phyloP scores from a whole-genome alignment of 1,140 invertebrate genomes.

The Drosophila ohnishii region DNA sequence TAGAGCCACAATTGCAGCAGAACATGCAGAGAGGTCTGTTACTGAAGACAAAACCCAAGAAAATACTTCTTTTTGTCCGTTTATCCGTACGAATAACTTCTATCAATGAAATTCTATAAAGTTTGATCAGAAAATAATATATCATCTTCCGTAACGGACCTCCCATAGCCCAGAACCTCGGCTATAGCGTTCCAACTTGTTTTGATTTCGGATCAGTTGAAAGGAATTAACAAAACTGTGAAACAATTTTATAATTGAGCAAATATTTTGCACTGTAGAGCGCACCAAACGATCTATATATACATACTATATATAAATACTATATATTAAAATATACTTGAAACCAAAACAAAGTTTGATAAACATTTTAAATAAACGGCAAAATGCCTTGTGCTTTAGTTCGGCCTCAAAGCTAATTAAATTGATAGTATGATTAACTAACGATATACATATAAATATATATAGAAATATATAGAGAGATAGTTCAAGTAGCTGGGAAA shows the following conservation, averaged over 20 bases:
- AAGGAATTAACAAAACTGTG: constrained; percentile 62
- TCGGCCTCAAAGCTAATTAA: constrained; percentile 55
- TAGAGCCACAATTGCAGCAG: constrained; percentile 13
- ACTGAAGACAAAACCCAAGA: background rate
- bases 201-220: constrained; percentile 23
- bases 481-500: constrained; percentile 43
- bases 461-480: constrained; percentile 7
- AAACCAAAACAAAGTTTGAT: constrained; percentile 50
- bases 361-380: constrained; percentile 60
- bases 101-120: background rate
- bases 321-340: constrained; percentile 30
- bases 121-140: background rate
- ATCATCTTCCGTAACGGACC: constrained; percentile 1
- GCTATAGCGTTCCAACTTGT: constrained; percentile 29
- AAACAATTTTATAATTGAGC: constrained; percentile 75
- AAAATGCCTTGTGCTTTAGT: constrained; percentile 57
- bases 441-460: constrained; percentile 27
- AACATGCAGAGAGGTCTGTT: constrained; percentile 5
- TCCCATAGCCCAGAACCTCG: constrained; percentile 18
- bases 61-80: background rate
- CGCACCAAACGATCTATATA: constrained; percentile 57
- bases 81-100: background rate
- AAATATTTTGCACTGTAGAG: constrained; percentile 79
- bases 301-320: constrained; percentile 23
- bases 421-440: constrained; percentile 35